phyloP scores from a whole-genome alignment of 1,140 invertebrate species.

The Zaprionus lachaisei region DNA sequence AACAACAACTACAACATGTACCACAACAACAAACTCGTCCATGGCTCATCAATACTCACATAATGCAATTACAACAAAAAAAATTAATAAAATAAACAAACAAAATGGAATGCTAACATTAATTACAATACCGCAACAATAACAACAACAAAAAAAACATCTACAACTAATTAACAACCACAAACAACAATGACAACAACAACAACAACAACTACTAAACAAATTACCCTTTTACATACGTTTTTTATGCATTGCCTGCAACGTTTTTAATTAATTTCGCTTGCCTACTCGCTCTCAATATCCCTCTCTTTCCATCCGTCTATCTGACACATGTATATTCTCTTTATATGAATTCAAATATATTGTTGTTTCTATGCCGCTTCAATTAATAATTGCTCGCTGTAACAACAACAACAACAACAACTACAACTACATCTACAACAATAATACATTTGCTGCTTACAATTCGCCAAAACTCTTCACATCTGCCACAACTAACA shows the following conservation, averaged over 20 bases:
- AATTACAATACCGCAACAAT: constrained; percentile 54
- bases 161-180: constrained; percentile 65
- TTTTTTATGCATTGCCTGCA: constrained; percentile 33
- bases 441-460: constrained; percentile 30
- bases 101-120: constrained; percentile 47
- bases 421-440: constrained; percentile 34
- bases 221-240: constrained; percentile 28
- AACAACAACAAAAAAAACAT: constrained; percentile 43
- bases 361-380: constrained; percentile 57
- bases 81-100: constrained; percentile 32
- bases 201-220: constrained; percentile 21
- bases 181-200: constrained; percentile 43
- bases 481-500: constrained; percentile 33
- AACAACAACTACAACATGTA: constrained; percentile 22
- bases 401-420: constrained; percentile 52
- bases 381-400: constrained; percentile 57
- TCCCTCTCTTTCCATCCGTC: constrained; percentile 19
- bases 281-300: constrained; percentile 31
- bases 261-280: constrained; percentile 57
- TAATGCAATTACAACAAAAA: constrained; percentile 23
- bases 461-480: constrained; percentile 26
- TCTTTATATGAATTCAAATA: constrained; percentile 29
- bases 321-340: constrained; percentile 39
- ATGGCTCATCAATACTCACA: constrained; percentile 39
- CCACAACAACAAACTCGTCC: constrained; percentile 36